These are phyloP conservation scores for Protonibea diacanthus DNA, from an alignment of 2,797 vertebrate genomes.

Conservation along the genomic window DNA sequence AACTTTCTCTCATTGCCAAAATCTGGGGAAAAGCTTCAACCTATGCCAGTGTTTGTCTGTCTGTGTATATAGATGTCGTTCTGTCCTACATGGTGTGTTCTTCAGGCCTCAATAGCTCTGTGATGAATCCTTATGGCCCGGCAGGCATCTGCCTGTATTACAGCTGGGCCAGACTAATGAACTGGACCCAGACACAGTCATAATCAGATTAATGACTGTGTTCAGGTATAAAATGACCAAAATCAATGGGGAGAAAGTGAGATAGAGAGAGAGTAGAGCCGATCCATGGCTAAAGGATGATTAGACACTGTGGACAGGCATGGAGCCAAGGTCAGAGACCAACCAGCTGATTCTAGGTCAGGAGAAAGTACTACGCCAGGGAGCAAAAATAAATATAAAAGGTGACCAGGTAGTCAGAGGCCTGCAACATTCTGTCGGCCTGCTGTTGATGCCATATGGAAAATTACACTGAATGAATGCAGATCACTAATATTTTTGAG, in stretches of 20 bases:
- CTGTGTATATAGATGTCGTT: slow-evolving; percentile 20
- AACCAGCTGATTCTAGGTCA: slow-evolving; percentile 58
- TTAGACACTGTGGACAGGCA: slow-evolving; percentile 66
- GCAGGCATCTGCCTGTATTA: slow-evolving; percentile 81
- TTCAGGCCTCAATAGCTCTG: slow-evolving; percentile 81
- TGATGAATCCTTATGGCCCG: slow-evolving; percentile 80
- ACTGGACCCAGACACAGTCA: slow-evolving; percentile 80
- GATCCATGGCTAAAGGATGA: slow-evolving; percentile 61
- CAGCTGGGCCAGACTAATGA: slow-evolving; percentile 83
- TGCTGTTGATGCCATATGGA: slow-evolving; percentile 64
- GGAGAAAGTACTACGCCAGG: slow-evolving; percentile 31
- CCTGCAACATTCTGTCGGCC: slow-evolving; percentile 48
- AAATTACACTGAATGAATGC: slow-evolving; percentile 64
- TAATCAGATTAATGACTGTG: slow-evolving; percentile 83
- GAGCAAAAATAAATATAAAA: slow-evolving; percentile 60
- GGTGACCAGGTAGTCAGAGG: slow-evolving; percentile 41
- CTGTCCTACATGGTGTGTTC: slow-evolving; percentile 68
- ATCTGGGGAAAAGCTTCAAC: slow-evolving; percentile 2
- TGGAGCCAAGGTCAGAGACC: slow-evolving; percentile 71
- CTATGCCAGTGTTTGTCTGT: slow-evolving; percentile 37
- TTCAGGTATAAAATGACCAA: slow-evolving; percentile 80
- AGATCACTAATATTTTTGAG: slow-evolving; percentile 61
- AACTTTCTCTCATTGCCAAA: slow-evolving; percentile 8
- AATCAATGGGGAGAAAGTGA: slow-evolving; percentile 76
- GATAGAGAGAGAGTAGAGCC: slow-evolving; percentile 47